Conservation (phyloP, 2,113 vertebrate genomes). For the Ceyx melanurus region DNA sequence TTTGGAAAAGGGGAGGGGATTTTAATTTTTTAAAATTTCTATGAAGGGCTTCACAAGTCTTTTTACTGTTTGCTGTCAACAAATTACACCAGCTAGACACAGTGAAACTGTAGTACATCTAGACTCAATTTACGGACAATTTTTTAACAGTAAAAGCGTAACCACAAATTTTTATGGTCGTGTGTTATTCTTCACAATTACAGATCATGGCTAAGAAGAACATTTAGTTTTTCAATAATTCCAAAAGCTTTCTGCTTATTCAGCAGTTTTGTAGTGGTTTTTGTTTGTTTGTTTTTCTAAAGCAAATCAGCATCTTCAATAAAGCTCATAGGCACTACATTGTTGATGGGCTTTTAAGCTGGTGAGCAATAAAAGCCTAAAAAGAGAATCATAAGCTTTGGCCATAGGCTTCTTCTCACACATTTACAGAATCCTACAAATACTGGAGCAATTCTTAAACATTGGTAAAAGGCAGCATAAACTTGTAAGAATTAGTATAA, state of each 20-base stretch:
- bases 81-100: neutral
- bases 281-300: neutral
- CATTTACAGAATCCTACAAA: neutral
- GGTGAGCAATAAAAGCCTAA: neutral
- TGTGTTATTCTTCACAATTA: neutral
- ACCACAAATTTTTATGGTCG: neutral
- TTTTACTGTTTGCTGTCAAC: neutral
- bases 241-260: conserved; percentile 14
- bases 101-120: neutral
- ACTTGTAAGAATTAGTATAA: neutral
- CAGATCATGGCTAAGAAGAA: neutral
- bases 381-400: neutral
- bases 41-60: neutral
- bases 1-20: neutral
- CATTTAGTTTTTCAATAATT: neutral
- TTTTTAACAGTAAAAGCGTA: neutral
- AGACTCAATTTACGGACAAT: neutral
- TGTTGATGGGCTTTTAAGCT: conserved; percentile 21
- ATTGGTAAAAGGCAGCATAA: neutral
- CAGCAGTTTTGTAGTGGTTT: neutral
- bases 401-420: neutral
- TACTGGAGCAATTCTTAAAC: neutral
- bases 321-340: conserved; percentile 15
- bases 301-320: conserved; percentile 17
- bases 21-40: neutral